Base-by-base conservation (phyloP, 2,113 vertebrate species). In the Xiphias gladius region DNA sequence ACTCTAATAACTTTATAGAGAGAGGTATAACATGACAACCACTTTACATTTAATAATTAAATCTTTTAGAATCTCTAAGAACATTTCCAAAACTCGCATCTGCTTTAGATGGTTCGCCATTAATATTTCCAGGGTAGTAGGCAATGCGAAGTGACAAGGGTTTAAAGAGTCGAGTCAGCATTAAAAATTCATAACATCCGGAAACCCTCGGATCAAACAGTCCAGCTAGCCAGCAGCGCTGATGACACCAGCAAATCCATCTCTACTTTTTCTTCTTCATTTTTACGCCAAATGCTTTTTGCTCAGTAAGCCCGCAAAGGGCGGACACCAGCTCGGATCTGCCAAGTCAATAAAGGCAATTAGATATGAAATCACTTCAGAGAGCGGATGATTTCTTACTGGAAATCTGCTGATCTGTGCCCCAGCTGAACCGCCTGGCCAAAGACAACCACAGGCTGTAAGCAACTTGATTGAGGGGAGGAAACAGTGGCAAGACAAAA, bases 341-440 rank as follows among this genome's bases (percentile, higher is more conserved):
- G 79, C 79, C 68, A 80, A 88, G 90, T 94, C 90, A 93, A 93
- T 94, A 94, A 93, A 93, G 88, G 87, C 90, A 93, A 93, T 94
- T 92, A 90, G 79, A 95, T 90, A 87, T 92, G 64, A 93, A 93
- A 92, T 92, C 73, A 78, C 80, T 88, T 86, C 84, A 79, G 61
- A 70, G 86, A 89, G 69, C 55, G 57, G 77, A 89, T 89, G 92
- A 92, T 91, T 92, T 91, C 86, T 90, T 82, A 79, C 67, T 80
- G 82, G 88, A 90, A 93, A 94, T 91, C 84, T 93, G 84, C 90
- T 94, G 94, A 93, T 86, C 86, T 73, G 73, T 76, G 62, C 41
- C 46, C 30, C 62, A 39, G 76, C 41, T 62, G 73, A 71, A 78
- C 71, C 0, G 0, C 55, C 41, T 24, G 41, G 76, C 43, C 78